Base-by-base conservation (phyloP, 1,140 invertebrate genomes). In the Ceratoteleas bidentatus region DNA sequence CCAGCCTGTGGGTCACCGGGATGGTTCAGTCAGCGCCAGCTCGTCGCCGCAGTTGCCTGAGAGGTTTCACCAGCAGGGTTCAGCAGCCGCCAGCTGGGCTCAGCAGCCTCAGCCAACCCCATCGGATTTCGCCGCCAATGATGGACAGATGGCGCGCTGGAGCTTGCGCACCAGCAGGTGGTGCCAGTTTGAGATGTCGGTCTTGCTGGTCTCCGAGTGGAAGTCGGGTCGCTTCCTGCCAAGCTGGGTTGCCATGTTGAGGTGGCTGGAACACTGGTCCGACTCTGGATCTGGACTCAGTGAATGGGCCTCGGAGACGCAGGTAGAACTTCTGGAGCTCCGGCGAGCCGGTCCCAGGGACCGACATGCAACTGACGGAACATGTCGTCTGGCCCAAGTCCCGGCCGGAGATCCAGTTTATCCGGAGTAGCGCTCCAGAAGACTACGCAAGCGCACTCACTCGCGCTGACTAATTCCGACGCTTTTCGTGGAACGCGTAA, bases 391-490 rank as follows among this genome's bases (percentile, higher is more conserved):
- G 66, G 36, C 50, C 47, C 36, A 68, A 65, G 24, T 24, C 24
- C 24, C 24, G 24, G 24, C 4, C 24, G 45, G 56, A 40, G 9
- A 74, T 73, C 69, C 86, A 84, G 64, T 73, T 73, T 74, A 74
- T 74, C 10, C 43, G 4, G 34, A 43, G 9, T 14, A 11, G 60
- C 54, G 57, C 73, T 81, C 83, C 83, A 80, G 73, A 83, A 81
- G 88, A 84, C 80, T 81, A 88, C 88, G 88, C 88, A 89, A 87
- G 89, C 90, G 89, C 88, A 88, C 86, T 86, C 61, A 72, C 88
- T 88, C 87, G 85, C 79, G 87, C 87, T 81, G 86, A 90, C 90
- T 90, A 87, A 87, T 85, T 77, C 73, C 66, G 74, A 60, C 36
- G 47, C 62, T 77, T 84, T 69, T 73, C 78, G 72, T 62, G 64